phyloP scores from a whole-genome alignment of 2,888 invertebrate species.

The Leptinotarsa juncta region DNA sequence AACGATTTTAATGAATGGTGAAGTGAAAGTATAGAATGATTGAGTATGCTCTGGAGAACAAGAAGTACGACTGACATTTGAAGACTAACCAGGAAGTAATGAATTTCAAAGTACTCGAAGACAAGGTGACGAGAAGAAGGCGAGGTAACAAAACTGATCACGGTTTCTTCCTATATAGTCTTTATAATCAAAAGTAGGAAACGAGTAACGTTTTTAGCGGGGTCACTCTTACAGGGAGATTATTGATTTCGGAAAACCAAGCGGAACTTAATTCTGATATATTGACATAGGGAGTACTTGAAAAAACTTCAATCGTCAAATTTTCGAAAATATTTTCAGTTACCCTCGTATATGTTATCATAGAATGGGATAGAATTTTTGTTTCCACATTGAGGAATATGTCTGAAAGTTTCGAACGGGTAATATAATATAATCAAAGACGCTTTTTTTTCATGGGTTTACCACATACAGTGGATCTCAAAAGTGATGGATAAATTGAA shows the following conservation, averaged over 20 bases:
- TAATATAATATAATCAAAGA: too few species aligned
- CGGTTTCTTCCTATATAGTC: not conserved
- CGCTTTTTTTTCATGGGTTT: too few species aligned
- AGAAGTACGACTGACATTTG: constrained; percentile 10
- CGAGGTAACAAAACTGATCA: not conserved
- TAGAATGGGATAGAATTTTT: too few species aligned
- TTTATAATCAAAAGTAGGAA: not conserved
- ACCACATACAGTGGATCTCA: too few species aligned
- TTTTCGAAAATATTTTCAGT: too few species aligned
- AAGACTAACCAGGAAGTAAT: constrained; percentile 14
- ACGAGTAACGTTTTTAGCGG: not conserved
- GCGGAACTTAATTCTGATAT: too few species aligned
- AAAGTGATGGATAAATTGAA: too few species aligned
- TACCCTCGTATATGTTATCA: too few species aligned
- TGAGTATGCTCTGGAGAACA: constrained; percentile 8
- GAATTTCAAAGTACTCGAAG: not conserved
- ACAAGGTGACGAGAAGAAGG: constrained; percentile 2
- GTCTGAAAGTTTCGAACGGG: too few species aligned
- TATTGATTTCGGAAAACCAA: not conserved
- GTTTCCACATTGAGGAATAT: too few species aligned
- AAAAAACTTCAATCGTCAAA: too few species aligned
- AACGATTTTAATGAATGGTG: constrained; percentile 2
- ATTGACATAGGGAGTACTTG: too few species aligned
- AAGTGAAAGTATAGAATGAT: constrained; percentile 19
- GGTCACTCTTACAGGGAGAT: not conserved